Conservation (phyloP, 2,113 vertebrate species). For the Aptenodytes forsteri region DNA sequence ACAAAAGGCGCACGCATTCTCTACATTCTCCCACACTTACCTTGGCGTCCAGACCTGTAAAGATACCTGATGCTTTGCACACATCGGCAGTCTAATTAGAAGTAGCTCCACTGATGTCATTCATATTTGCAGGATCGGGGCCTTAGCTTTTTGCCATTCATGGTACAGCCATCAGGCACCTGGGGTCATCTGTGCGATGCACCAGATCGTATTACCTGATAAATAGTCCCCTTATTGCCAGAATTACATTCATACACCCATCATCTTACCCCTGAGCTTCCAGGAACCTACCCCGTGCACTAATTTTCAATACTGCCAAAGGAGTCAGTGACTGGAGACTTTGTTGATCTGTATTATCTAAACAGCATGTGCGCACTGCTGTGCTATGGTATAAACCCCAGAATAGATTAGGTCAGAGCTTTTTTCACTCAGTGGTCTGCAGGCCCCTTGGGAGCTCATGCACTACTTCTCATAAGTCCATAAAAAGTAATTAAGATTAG, state of each 20-base stretch:
- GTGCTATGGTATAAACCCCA: not conserved
- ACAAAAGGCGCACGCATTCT: not conserved
- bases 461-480: not conserved
- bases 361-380: not conserved
- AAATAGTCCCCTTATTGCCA: not conserved
- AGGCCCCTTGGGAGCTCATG: not conserved
- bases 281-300: not conserved
- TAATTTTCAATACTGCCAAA: not conserved
- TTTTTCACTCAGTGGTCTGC: not conserved
- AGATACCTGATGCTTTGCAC: not conserved
- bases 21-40: not conserved
- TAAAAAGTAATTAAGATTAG: not conserved
- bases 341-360: not conserved
- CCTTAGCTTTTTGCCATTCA: not conserved
- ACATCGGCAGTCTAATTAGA: not conserved
- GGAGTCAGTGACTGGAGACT: not conserved
- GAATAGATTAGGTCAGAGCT: not conserved
- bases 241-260: not conserved
- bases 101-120: not conserved
- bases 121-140: not conserved
- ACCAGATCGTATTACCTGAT: not conserved
- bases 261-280: not conserved
- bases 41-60: not conserved
- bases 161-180: not conserved
- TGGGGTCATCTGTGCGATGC: not conserved